Evolutionary conservation across 2,797 vertebrate genomes (phyloP).

Genomic region (Poecilia picta): DNA sequence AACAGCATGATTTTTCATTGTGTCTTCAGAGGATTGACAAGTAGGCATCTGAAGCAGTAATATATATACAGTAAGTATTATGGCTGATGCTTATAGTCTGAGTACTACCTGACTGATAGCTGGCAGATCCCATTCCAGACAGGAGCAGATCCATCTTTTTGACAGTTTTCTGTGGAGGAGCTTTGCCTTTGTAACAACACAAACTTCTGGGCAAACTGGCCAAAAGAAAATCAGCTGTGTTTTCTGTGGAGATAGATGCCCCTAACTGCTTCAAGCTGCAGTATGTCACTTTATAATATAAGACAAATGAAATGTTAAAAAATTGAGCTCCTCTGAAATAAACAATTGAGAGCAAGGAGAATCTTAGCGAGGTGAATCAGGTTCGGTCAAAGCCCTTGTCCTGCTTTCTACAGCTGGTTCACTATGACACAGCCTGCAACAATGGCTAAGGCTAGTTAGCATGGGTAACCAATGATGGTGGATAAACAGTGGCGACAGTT

Average conservation of each 20-base stretch:
- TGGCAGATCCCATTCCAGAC: background rate
- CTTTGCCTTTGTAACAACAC: background rate
- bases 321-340: too few relatives aligned
- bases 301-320: too few relatives aligned
- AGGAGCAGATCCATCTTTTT: background rate
- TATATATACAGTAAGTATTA: background rate
- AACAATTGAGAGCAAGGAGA: too few relatives aligned
- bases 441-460: too few relatives aligned
- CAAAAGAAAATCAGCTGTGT: background rate
- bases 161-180: background rate
- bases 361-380: too few relatives aligned
- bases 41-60: background rate
- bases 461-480: too few relatives aligned
- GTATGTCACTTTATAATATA: too few relatives aligned
- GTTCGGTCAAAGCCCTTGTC: too few relatives aligned
- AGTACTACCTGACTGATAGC: background rate
- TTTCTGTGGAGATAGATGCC: background rate
- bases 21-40: conserved; percentile 14
- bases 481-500: too few relatives aligned
- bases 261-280: background rate
- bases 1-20: conserved; percentile 11
- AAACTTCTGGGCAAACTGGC: background rate
- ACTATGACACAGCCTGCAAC: too few relatives aligned
- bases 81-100: background rate
- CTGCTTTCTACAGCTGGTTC: too few relatives aligned